These are phyloP conservation scores for Lepilemur septentrionalis DNA, from an alignment of 2,797 vertebrate species.

Conservation along the genomic window DNA sequence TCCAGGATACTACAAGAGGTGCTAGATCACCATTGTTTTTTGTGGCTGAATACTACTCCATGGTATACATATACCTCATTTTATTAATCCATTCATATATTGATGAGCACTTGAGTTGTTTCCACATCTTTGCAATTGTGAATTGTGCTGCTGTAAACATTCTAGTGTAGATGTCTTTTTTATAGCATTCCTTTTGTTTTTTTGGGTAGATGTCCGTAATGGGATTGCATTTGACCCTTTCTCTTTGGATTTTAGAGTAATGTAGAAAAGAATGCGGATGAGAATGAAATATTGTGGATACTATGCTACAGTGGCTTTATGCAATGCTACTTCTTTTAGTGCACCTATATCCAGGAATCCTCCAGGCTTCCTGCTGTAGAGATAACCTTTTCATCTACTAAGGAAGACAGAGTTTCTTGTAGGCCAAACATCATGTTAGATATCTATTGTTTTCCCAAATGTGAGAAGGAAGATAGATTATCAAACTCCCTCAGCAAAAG, in stretches of 20 bases:
- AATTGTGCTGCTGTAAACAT: too few species aligned
- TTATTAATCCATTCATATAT: too few species aligned
- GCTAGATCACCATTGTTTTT: too few species aligned
- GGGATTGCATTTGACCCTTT: too few species aligned
- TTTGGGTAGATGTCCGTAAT: too few species aligned
- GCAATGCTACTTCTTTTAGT: not conserved
- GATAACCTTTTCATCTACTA: not conserved
- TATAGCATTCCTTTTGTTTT: too few species aligned
- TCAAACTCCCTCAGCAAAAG: not conserved
- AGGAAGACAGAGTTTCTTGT: not conserved
- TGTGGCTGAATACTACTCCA: too few species aligned
- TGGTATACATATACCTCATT: too few species aligned
- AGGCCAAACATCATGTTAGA: not conserved
- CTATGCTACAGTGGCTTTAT: not conserved
- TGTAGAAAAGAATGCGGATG: not conserved
- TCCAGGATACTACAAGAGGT: too few species aligned
- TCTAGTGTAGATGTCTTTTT: too few species aligned
- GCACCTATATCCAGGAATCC: not conserved
- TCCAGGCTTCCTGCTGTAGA: not conserved
- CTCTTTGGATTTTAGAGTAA: not conserved
- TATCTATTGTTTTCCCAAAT: not conserved
- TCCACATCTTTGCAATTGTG: too few species aligned
- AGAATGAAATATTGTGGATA: not conserved
- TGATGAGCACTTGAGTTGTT: too few species aligned
- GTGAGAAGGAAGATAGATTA: not conserved